Base-by-base conservation (phyloP, 2,888 invertebrate species). In the Osmoderma eremita region DNA sequence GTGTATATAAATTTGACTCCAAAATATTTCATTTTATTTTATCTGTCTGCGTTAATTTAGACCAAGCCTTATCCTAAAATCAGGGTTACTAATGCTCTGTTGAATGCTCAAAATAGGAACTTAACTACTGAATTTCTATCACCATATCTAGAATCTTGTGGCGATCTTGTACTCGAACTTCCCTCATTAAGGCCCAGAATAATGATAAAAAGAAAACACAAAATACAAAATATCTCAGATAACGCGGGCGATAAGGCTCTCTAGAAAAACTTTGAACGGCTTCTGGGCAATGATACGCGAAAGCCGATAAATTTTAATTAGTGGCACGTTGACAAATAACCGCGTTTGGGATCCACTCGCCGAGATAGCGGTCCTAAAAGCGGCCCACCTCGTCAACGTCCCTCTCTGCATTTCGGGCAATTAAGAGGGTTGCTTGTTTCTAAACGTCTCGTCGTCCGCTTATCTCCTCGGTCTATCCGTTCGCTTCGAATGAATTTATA, bases 241-340 rank as follows among this genome's bases (percentile, higher is more conserved):
- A 53, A 53, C 53, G 24, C 12, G 6, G 30, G 38, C 12, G 53
- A 38, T 36, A 36, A 53, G 18, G 12, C 3, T 18, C 8, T 17
- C 24, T 20, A 53, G 12, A 38, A 53, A 18, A 53, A 53, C 10
- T 17, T 38, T 17, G 3, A 13, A 22, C 13, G 18, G 18, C 13
- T 39, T 18, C 53, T 45, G 45, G 30, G 30, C 45, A 45, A 61
- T 45, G 45, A 61, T 45, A 45, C 45, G 30, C 42, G 24, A 24
- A 45, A 24, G 30, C 45, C 58, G 24, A 61, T 61, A 61, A 61
- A 61, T 61, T 61, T 61, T 61, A 61, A 61, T 61, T 61, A 61
- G 58, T 12, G 36, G 42, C 58, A 45, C 45, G 58, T 61, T 61
- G 58, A 61, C 45, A 61, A 61, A 61, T 61, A 30, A 24, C 24